Base-by-base conservation (phyloP, 2,797 vertebrate species). In the Dendrocincla tyrannina region DNA sequence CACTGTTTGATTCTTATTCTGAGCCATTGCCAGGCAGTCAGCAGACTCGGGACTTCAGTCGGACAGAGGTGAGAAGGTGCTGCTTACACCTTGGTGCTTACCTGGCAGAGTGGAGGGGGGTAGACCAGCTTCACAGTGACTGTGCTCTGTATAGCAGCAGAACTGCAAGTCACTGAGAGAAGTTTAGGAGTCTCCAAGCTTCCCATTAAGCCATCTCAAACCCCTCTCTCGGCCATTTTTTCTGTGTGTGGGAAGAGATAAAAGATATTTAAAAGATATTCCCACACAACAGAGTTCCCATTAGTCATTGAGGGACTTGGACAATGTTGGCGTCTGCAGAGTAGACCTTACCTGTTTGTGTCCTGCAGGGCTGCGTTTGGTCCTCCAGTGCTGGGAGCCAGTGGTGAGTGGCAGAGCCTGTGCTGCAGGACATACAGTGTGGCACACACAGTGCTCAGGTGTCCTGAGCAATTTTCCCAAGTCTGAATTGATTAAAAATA, bases 1-100 rank as follows among this genome's bases (percentile, higher is more conserved):
- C 84, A 0, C 77, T 96, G 6, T 98, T 98, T 95, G 98, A 97
- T 90, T 97, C 98, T 70, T 98, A 97, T 3, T 89, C 97, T 32
- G 98, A 98, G 88, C 84, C 96, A 0, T 25, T 97, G 93, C 91
- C 97, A 33, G 62, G 94, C 37, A 87, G 64, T 80, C 98, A 98
- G 75, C 98, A 97, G 74, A 13, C 92, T 15, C 91, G 93, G 75
- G 97, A 98, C 73, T 94, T 96, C 69, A 76, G 90, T 91, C 73
- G 95, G 53, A 66, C 89, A 5, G 98, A 98, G 98, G 98, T 98
- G 96, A 98, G 97, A 46, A 52, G 55, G 16, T 11, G 1, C 20
- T 46, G 44, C 44, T 46, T 46, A 22, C 44, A 46, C 44, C 44
- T 46, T 46, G 14, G 16, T 10, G 11, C 41, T 46, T 44, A 1